These are phyloP conservation scores for Panthera tigris DNA, from an alignment of 2,113 vertebrate species.

Conservation along the genomic window DNA sequence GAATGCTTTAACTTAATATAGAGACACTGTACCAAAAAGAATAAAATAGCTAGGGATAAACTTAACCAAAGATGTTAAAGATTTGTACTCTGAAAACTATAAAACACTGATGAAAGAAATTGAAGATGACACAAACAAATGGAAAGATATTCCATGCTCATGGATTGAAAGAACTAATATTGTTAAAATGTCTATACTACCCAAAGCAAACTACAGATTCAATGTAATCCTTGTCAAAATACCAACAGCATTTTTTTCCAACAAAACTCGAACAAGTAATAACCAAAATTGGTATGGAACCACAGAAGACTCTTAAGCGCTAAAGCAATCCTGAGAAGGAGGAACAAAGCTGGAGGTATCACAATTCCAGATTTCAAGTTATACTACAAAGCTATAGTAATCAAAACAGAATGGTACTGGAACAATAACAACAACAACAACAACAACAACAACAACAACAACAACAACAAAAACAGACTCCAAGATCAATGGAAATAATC, in stretches of 20 bases:
- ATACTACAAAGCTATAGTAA: neutral
- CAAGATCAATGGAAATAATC: neutral
- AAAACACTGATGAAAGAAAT: neutral
- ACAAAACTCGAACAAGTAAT: neutral
- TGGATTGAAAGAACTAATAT: neutral
- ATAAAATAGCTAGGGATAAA: neutral
- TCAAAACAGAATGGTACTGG: neutral
- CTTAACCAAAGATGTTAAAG: neutral
- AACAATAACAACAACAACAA: no score
- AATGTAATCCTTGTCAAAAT: neutral
- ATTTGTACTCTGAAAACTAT: neutral
- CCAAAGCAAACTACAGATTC: neutral
- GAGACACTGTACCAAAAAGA: neutral
- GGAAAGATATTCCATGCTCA: neutral
- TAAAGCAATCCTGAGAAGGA: neutral
- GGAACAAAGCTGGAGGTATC: neutral
- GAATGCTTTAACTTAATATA: slow-evolving; percentile 64
- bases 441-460: no score
- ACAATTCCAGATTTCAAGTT: neutral
- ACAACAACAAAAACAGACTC: neutral
- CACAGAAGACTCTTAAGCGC: neutral
- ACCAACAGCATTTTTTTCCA: neutral
- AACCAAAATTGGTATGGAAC: neutral
- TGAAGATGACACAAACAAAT: neutral
- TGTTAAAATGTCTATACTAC: neutral